These are phyloP conservation scores for Plutomurus gul DNA, from an alignment of 1,140 invertebrate species.

Conservation along the genomic window DNA sequence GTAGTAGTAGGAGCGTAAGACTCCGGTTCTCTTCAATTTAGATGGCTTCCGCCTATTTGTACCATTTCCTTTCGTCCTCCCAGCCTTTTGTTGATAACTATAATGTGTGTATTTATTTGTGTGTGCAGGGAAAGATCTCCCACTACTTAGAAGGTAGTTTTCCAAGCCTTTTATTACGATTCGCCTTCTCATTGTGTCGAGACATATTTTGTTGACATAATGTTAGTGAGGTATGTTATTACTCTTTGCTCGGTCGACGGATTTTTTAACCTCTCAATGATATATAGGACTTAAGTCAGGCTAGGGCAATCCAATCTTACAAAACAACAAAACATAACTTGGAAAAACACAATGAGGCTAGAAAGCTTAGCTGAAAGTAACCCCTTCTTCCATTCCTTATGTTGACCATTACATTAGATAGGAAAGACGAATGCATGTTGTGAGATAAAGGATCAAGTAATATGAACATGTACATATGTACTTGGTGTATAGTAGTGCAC, in stretches of 20 bases:
- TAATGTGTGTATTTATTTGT: too few relatives aligned
- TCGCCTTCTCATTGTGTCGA: constrained; percentile 28
- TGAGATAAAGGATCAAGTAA: too few relatives aligned
- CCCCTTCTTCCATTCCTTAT: not conserved
- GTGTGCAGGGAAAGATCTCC: not conserved
- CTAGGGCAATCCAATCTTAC: not conserved
- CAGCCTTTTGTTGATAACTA: not conserved
- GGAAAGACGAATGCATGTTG: too few relatives aligned
- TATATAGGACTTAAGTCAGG: constrained; percentile 9
- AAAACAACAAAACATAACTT: not conserved
- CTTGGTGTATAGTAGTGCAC: not conserved
- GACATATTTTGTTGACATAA: constrained; percentile 46
- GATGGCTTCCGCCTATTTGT: not conserved
- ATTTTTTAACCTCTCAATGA: constrained; percentile 4
- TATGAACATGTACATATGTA: not conserved
- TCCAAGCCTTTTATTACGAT: constrained; percentile 28
- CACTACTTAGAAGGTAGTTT: not conserved
- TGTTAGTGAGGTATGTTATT: constrained; percentile 39
- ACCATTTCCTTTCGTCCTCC: not conserved
- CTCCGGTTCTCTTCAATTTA: not conserved
- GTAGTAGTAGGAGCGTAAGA: not conserved
- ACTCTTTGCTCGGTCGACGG: not conserved
- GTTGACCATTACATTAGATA: constrained; percentile 1
- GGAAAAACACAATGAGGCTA: too few relatives aligned
- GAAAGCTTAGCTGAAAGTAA: not conserved